Evolutionary conservation across 2,113 vertebrate genomes (phyloP).

Genomic region (Ceyx cyanopectus): DNA sequence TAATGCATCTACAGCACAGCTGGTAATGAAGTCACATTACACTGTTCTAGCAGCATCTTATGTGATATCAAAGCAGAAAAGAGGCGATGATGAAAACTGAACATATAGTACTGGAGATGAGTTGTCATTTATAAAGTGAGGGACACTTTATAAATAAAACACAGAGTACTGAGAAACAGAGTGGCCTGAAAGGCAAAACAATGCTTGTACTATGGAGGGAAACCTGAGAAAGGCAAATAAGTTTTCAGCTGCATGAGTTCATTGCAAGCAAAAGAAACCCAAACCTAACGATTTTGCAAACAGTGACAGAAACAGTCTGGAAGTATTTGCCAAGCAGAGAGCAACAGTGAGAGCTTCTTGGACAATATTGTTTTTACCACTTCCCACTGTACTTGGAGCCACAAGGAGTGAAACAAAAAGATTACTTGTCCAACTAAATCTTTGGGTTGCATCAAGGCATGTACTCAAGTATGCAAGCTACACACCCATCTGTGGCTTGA

Average conservation of each 20-base stretch:
- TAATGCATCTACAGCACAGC: neutral
- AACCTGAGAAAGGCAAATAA: slow-evolving; percentile 50
- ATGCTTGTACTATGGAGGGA: slow-evolving; percentile 31
- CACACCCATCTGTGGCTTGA: neutral
- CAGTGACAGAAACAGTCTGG: slow-evolving; percentile 2
- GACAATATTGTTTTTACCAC: neutral
- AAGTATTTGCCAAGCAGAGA: neutral
- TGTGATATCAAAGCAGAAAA: neutral
- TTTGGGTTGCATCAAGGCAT: neutral
- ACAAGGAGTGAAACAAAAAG: rapidly evolving
- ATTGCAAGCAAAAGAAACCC: neutral
- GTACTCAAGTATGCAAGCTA: neutral
- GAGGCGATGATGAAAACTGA: neutral
- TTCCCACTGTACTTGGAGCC: neutral
- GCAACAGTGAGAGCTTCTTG: neutral
- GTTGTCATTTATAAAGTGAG: neutral
- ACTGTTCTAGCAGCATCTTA: rapidly evolving
- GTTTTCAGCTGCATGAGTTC: slow-evolving; percentile 33
- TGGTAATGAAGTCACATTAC: rapidly evolving
- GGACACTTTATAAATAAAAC: neutral
- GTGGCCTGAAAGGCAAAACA: slow-evolving; percentile 19
- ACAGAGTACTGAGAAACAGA: slow-evolving; percentile 52
- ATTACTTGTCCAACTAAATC: neutral
- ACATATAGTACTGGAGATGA: neutral
- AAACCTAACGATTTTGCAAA: neutral